Percentiles rank a stretch among this genome's conserved stretches.
Evolutionary conservation across 2,113 vertebrate species (phyloP).

Genomic region (Podocnemis expansa): DNA sequence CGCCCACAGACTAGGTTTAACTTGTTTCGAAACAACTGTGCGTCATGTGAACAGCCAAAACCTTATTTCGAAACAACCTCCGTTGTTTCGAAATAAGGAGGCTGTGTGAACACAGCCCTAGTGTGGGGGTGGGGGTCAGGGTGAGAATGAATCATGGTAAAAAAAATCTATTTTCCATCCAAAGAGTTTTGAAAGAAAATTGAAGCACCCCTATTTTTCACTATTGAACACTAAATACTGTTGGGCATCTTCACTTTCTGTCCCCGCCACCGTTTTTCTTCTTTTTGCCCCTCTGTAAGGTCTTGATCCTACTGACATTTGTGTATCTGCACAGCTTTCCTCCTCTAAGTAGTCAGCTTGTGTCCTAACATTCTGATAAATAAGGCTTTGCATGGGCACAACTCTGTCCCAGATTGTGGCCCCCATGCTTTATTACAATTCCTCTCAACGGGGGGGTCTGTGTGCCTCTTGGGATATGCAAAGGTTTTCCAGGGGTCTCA

Average conservation of each 20-base stretch:
- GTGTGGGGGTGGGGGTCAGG: no score
- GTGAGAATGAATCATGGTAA: not conserved
- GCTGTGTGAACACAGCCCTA: no score
- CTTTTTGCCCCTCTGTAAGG: not conserved
- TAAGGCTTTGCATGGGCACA: fast-evolving
- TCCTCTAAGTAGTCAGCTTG: not conserved
- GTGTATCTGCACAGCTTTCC: not conserved
- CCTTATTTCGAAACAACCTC: no score
- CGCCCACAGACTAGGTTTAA: no score
- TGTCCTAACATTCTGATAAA: not conserved
- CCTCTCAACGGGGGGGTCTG: no score
- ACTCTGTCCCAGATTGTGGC: not conserved
- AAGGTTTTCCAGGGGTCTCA: no score
- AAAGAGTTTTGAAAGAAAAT: not conserved
- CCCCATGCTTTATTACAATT: not conserved
- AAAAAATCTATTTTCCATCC: not conserved
- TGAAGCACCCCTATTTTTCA: not conserved
- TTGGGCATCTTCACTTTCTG: not conserved
- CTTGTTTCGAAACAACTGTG: no score
- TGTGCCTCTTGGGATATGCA: no score
- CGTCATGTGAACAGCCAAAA: no score
- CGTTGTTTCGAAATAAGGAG: no score
- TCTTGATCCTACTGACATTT: not conserved
- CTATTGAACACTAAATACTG: not conserved
- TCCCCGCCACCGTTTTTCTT: not conserved